Evolutionary conservation across 2,113 vertebrate genomes (phyloP).

Genomic region (Origma solitaria): DNA sequence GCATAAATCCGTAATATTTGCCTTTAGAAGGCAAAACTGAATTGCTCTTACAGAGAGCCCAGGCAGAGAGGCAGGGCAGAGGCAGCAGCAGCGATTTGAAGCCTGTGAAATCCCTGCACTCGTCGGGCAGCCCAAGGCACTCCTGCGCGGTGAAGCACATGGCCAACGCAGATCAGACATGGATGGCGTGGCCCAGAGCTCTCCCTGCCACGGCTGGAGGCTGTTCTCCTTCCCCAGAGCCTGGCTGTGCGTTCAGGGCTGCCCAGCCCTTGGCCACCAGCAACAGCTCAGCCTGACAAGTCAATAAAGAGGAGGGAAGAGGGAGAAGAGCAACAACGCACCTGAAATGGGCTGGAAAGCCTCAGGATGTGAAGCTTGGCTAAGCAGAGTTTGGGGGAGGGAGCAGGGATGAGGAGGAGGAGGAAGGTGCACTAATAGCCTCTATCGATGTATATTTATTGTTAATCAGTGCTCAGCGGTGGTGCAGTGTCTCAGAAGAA

Average conservation of each 20-base stretch:
- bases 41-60: fast-evolving
- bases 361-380: background rate
- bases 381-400: background rate
- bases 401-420: background rate
- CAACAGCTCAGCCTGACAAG: background rate
- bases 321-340: background rate
- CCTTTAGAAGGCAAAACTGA: background rate
- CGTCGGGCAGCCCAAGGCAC: fast-evolving
- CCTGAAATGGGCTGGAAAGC: constrained; percentile 20
- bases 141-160: fast-evolving
- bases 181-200: background rate
- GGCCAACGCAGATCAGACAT: background rate
- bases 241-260: background rate
- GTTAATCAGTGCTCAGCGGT: background rate
- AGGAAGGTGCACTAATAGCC: background rate
- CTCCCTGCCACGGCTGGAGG: background rate
- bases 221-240: background rate
- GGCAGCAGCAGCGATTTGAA: background rate
- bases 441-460: background rate
- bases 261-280: background rate
- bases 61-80: background rate
- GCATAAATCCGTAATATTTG: background rate
- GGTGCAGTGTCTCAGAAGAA: background rate
- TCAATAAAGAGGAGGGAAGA: constrained; percentile 39
- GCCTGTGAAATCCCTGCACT: background rate